These are phyloP conservation scores for Lysandra bellargus DNA, from an alignment of 2,888 invertebrate species.

Conservation along the genomic window DNA sequence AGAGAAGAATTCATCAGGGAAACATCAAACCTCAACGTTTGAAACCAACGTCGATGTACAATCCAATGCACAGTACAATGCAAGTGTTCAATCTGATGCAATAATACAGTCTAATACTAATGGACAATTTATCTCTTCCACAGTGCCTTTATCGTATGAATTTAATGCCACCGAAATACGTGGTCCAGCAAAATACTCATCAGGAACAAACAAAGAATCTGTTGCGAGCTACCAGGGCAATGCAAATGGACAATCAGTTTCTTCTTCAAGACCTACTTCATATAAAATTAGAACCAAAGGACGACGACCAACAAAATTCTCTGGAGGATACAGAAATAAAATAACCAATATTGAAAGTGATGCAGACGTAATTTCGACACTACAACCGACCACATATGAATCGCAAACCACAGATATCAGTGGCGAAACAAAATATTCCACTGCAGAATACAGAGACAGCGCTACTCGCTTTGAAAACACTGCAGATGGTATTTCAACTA, in stretches of 20 bases:
- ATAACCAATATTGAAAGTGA: background rate
- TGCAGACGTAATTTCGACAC: background rate
- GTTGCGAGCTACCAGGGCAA: background rate
- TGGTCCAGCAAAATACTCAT: background rate
- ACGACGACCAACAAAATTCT: conserved; percentile 11
- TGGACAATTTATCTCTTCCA: background rate
- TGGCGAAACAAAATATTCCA: conserved; percentile 7
- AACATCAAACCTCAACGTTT: background rate
- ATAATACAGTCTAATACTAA: background rate
- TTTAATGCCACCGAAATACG: conserved; percentile 15
- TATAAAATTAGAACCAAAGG: conserved; percentile 1
- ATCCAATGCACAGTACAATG: background rate
- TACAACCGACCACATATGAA: conserved; percentile 21
- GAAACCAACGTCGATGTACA: background rate
- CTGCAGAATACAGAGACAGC: background rate
- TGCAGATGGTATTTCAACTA: background rate
- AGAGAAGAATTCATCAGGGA: background rate
- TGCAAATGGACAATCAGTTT: background rate
- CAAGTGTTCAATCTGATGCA: background rate
- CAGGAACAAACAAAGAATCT: background rate
- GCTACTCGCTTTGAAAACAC: background rate
- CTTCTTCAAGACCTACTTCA: background rate
- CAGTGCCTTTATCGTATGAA: conserved; percentile 12
- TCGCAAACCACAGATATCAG: background rate
- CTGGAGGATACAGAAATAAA: conserved; percentile 6